These are phyloP conservation scores for Lerema accius DNA, from an alignment of 1,140 invertebrate genomes.

Conservation along the genomic window DNA sequence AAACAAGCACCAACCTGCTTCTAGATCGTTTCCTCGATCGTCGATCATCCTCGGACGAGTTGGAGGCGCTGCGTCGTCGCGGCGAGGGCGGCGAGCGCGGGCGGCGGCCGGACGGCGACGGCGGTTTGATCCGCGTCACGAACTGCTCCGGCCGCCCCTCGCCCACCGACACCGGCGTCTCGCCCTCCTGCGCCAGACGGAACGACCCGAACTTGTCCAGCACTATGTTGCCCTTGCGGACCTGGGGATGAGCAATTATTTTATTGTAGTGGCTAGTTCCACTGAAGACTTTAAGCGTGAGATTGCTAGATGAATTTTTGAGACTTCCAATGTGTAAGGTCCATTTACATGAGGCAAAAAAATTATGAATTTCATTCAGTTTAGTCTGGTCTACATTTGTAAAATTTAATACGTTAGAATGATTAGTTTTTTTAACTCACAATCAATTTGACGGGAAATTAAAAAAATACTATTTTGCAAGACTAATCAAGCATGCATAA, in stretches of 20 bases:
- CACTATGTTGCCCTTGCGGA: constrained; percentile 81
- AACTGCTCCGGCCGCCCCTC: constrained; percentile 81
- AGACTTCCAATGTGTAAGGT: no score
- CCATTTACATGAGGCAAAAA: no score
- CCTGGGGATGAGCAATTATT: constrained; percentile 42
- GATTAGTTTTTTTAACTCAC: no score
- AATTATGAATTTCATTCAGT: no score
- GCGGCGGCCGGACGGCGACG: constrained; percentile 59
- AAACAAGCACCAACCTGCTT: constrained; percentile 65
- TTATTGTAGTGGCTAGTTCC: no score
- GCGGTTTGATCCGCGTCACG: constrained; percentile 73
- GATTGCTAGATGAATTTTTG: no score
- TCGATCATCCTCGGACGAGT: constrained; percentile 69
- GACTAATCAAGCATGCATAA: no score
- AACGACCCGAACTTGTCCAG: constrained; percentile 88
- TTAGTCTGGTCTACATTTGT: no score
- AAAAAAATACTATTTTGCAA: no score
- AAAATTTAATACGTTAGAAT: no score
- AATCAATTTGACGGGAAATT: no score
- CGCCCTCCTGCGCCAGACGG: constrained; percentile 82
- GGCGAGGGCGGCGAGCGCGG: constrained; percentile 78
- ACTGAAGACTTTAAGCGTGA: no score
- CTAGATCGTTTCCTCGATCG: constrained; percentile 78
- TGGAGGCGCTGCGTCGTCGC: constrained; percentile 70
- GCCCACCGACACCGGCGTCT: constrained; percentile 74